phyloP scores from a whole-genome alignment of 2,797 vertebrate species.

The Myotis planiceps region DNA sequence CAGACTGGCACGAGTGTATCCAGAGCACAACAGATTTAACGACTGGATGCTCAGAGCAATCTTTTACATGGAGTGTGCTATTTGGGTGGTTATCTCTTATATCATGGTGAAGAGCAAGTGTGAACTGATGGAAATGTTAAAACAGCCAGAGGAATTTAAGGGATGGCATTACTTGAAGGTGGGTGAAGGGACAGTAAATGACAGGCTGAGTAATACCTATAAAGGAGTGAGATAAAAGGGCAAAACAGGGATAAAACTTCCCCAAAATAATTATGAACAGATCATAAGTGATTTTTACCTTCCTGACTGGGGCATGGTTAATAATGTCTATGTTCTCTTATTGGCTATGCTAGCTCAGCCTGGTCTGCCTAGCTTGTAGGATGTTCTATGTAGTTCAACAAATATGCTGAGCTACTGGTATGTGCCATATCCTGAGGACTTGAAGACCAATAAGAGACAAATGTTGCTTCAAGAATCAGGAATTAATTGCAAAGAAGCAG shows the following conservation, averaged over 20 bases:
- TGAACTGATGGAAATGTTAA: conserved; percentile 55
- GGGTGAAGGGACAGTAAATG: background rate
- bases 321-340: background rate
- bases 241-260: background rate
- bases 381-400: background rate
- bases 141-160: conserved; percentile 19
- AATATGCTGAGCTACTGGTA: background rate
- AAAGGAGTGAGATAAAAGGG: background rate
- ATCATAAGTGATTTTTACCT: background rate
- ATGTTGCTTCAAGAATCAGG: background rate
- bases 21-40: conserved; percentile 64
- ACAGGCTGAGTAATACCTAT: background rate
- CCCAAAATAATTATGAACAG: background rate
- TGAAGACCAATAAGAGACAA: background rate
- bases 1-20: background rate
- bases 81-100: conserved; percentile 48
- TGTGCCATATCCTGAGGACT: background rate
- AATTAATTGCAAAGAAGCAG: background rate
- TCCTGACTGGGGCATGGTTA: background rate
- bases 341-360: background rate
- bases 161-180: background rate
- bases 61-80: conserved; percentile 42
- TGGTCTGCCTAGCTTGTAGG: background rate
- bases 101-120: conserved; percentile 28
- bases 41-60: conserved; percentile 57